phyloP scores from a whole-genome alignment of 92 coral and sea anemone species.

The Pocillopora meandrina region DNA sequence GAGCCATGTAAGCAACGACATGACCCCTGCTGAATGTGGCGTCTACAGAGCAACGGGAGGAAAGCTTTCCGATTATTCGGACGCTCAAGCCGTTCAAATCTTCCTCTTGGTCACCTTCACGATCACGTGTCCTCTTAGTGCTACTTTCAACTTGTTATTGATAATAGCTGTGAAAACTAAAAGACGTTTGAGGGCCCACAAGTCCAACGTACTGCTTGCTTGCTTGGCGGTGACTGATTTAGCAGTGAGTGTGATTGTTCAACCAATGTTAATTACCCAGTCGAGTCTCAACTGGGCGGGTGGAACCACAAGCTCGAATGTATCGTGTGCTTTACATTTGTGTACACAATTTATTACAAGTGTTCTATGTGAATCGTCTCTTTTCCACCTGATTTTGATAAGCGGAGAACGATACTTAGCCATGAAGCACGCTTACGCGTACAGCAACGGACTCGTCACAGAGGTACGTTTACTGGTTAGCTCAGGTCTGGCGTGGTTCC shows the following conservation, averaged over 20 bases:
- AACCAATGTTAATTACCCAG: slow-evolving; percentile 17
- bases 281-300: no score
- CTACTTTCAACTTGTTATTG: slow-evolving; percentile 14
- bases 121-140: neutral
- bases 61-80: no score
- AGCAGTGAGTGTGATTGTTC: slow-evolving; percentile 31
- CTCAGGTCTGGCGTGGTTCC: neutral
- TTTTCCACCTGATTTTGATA: slow-evolving; percentile 2
- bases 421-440: slow-evolving; percentile 3
- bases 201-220: slow-evolving; percentile 19
- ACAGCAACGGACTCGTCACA: neutral
- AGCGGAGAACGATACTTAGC: slow-evolving; percentile 32
- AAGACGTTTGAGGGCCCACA: slow-evolving; percentile 5
- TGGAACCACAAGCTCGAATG: no score
- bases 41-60: no score
- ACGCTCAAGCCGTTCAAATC: no score
- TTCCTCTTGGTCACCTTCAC: no score
- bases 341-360: neutral
- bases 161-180: slow-evolving; percentile 22
- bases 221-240: slow-evolving; percentile 38
- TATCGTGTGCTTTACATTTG: no score
- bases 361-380: neutral
- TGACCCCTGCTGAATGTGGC: no score
- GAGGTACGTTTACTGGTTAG: neutral
- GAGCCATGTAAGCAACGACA: no score